Base-by-base conservation (phyloP, 2,113 vertebrate species). In the Pontoporia blainvillei region DNA sequence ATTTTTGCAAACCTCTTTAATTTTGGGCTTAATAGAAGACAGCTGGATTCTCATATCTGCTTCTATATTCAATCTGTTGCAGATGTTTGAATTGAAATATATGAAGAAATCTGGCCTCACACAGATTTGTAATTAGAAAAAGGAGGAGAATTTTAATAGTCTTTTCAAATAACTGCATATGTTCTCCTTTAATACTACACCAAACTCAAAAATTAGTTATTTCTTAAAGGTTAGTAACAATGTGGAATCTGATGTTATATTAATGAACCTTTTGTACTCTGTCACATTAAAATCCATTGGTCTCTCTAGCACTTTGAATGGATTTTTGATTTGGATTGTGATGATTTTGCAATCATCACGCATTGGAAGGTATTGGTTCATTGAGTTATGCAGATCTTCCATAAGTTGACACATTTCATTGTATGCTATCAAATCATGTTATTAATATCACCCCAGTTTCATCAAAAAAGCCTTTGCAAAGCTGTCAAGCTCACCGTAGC, bases 1-100 rank as follows among this genome's bases (percentile, higher is more conserved):
- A 86, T 90, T 96, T 96, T 95, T 91, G 62, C 27, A 95, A 89
- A 94, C 67, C 66, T 96, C 31, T 93, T 93, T 84, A 64, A 92
- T 79, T 85, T 90, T 94, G 86, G 89, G 29, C 62, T 79, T 79
- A 81, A 73, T 57, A 84, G 36, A 96, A 92, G 91, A 90, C 44
- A 95, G 78, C 31, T 90, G 44, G 36, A 78, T 81, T 90, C 44
- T 92, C 81, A 95, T 64, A 57, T 82, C 31, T 86, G 61, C 29
- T 86, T 95, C 61, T 96, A 46, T 52, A 88, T 90, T 72, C 86
- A 93, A 5, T 88, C 66, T 95, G 29, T 84, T 96, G n/a, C 36
- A 59, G 29, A 91, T 96, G 46, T 73, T 66, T 79, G 31, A 91
- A 49, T 73, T 83, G 76, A 95, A 93, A 41, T 79, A n/a, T 76